Percentiles rank a stretch among this genome's conserved stretches.
Conservation (phyloP, 2,113 vertebrate genomes). For the Todiramphus chloris region DNA sequence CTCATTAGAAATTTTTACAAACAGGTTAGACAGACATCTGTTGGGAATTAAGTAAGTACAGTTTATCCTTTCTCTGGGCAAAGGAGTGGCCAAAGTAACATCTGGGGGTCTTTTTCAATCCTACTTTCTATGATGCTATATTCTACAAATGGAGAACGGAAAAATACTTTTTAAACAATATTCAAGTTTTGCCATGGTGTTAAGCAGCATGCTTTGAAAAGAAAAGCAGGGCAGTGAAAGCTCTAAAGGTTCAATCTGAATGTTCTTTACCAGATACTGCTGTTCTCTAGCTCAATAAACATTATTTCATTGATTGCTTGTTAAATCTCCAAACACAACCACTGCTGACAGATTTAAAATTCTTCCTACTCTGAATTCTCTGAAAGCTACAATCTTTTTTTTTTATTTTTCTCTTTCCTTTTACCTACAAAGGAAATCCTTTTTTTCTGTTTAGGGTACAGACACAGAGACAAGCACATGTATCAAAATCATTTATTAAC, state of each 20-base stretch:
- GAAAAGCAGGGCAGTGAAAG: neutral
- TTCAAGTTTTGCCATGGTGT: neutral
- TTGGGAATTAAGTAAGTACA: conserved; percentile 11
- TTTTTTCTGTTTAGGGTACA: neutral
- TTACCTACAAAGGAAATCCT: neutral
- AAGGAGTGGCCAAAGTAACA: conserved; percentile 15
- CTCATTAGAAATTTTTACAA: neutral
- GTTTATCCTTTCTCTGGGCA: conserved; percentile 32
- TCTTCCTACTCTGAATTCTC: neutral
- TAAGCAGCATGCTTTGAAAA: neutral
- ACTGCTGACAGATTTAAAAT: neutral
- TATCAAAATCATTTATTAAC: neutral
- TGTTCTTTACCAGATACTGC: neutral
- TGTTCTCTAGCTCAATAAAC: neutral
- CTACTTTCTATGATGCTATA: neutral
- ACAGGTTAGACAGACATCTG: conserved; percentile 36
- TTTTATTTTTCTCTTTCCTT: neutral
- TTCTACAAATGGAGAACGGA: neutral
- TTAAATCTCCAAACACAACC: neutral
- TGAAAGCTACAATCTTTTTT: neutral
- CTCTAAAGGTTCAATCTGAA: neutral
- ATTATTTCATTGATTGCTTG: neutral
- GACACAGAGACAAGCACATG: neutral
- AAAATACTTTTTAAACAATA: conserved; percentile 6
- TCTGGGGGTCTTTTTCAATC: conserved; percentile 10